These are phyloP conservation scores for Calycopis cecrops DNA, from an alignment of 1,140 invertebrate genomes.

Conservation along the genomic window DNA sequence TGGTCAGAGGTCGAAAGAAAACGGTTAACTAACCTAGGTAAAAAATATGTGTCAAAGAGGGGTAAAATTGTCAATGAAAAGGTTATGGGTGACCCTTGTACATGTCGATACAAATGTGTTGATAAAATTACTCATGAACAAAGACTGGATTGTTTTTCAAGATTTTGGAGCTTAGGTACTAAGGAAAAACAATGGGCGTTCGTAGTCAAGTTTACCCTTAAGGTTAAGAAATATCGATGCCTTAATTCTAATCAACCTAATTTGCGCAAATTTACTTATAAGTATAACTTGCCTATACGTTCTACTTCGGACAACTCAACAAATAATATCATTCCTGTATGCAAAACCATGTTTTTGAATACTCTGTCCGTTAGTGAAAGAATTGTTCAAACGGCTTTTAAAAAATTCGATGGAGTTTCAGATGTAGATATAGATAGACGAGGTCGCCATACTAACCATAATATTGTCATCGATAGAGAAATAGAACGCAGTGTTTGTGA, in stretches of 20 bases:
- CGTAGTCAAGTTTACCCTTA: slow-evolving; percentile 2
- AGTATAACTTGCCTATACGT: too few species aligned
- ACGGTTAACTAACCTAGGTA: slow-evolving; percentile 13
- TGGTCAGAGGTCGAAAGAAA: slow-evolving; percentile 8
- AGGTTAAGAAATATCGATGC: background rate
- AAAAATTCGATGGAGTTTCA: slow-evolving; percentile 18
- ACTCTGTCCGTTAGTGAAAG: slow-evolving; percentile 17
- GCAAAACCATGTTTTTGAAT: slow-evolving; percentile 20
- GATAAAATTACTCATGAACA: too few species aligned
- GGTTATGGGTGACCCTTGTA: too few species aligned
- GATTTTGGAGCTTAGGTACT: too few species aligned
- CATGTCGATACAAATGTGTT: too few species aligned
- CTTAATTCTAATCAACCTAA: too few species aligned
- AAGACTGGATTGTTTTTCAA: too few species aligned
- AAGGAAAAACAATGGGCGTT: too few species aligned
- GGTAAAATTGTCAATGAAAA: slow-evolving; percentile 5
- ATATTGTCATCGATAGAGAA: too few species aligned
- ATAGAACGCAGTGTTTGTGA: slow-evolving; percentile 16
- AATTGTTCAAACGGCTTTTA: slow-evolving; percentile 14
- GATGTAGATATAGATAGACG: slow-evolving; percentile 13
- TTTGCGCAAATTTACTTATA: too few species aligned
- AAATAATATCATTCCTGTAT: slow-evolving; percentile 11
- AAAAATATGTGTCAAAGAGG: slow-evolving; percentile 9
- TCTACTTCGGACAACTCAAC: background rate
- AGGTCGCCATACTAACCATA: slow-evolving; percentile 14